Conservation (phyloP, 2,797 vertebrate genomes). For the Hydrophis major region DNA sequence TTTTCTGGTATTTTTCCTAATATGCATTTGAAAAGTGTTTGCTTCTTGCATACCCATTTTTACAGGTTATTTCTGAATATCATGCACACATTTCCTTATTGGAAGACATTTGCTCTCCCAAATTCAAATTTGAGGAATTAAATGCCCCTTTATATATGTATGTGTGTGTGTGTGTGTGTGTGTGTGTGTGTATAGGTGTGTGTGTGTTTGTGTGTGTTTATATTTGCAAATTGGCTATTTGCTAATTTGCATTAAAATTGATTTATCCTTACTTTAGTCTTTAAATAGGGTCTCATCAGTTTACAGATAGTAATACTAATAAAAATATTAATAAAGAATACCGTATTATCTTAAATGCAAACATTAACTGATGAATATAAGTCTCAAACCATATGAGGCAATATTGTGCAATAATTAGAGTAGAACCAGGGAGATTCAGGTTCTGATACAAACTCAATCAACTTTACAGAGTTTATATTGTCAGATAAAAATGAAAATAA, state of each 20-base stretch:
- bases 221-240: neutral
- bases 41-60: neutral
- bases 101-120: neutral
- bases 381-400: neutral
- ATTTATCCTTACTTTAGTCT: neutral
- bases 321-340: neutral
- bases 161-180: too few species aligned
- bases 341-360: neutral
- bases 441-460: neutral
- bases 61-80: neutral
- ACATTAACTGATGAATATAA: neutral
- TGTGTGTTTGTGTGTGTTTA: neutral
- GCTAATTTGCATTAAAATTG: neutral
- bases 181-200: too few species aligned
- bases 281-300: neutral
- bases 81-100: neutral
- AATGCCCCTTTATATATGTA: neutral
- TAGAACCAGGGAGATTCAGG: neutral
- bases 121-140: neutral
- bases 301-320: neutral
- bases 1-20: neutral
- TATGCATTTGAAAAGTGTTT: neutral
- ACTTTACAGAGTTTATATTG: neutral
- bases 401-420: neutral
- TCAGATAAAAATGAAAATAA: neutral